Evolutionary conservation across 2,888 invertebrate genomes (phyloP).

Genomic region (Drosophila lacicola): DNA sequence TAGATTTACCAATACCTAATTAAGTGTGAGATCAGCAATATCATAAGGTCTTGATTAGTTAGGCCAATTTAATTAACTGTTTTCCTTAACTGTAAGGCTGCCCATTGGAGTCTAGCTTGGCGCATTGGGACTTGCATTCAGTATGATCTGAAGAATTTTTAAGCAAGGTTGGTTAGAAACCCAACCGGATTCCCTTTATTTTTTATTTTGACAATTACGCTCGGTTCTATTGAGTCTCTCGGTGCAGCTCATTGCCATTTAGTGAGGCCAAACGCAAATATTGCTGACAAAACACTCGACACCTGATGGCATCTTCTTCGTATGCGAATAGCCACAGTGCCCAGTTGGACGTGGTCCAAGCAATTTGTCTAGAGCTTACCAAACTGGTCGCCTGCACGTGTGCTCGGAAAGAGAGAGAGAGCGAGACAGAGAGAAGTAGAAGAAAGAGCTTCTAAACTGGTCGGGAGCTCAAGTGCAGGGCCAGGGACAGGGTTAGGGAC

Average conservation of each 20-base stretch:
- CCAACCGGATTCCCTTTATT: conserved; percentile 45
- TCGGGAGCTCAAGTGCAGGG: conserved; percentile 48
- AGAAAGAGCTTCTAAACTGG: conserved; percentile 46
- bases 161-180: background rate
- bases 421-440: conserved; percentile 11
- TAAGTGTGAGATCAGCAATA: too few species aligned
- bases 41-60: too few species aligned
- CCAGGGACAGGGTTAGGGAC: conserved; percentile 23
- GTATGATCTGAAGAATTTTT: background rate
- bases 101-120: too few species aligned
- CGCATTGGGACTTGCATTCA: too few species aligned
- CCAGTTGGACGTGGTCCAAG: conserved; percentile 44
- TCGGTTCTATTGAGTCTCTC: conserved; percentile 19
- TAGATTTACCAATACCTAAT: too few species aligned
- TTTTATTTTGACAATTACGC: conserved; percentile 45
- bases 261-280: conserved; percentile 79
- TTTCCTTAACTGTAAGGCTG: too few species aligned
- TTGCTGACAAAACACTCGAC: conserved; percentile 84
- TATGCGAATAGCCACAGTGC: conserved; percentile 28
- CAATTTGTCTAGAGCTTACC: conserved; percentile 68
- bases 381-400: conserved; percentile 74
- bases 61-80: too few species aligned
- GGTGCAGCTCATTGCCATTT: conserved; percentile 44
- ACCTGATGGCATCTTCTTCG: conserved; percentile 73
- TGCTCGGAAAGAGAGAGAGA: conserved; percentile 23